These are phyloP conservation scores for Myopa tessellatipennis DNA, from an alignment of 2,888 invertebrate genomes.

Conservation along the genomic window DNA sequence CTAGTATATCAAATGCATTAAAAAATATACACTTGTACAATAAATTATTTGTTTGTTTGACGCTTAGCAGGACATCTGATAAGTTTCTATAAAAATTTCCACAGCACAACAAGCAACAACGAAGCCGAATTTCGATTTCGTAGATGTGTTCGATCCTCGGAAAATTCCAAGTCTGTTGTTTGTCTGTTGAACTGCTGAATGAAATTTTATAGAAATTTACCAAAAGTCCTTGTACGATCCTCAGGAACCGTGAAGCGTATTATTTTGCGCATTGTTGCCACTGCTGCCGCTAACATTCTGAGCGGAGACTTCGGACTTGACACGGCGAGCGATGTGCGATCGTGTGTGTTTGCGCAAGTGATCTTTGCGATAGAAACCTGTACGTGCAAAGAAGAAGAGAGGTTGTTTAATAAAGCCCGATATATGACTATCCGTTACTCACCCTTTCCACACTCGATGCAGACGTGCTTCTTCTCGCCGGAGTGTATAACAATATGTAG, in stretches of 20 bases:
- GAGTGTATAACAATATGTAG: conserved; percentile 91
- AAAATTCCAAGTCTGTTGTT: conserved; percentile 31
- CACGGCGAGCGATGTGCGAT: conserved; percentile 85
- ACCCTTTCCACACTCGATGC: conserved; percentile 89
- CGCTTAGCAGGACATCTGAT: conserved; percentile 66
- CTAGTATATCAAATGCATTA: conserved; percentile 13
- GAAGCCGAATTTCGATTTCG: no score
- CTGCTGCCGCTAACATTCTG: conserved; percentile 69
- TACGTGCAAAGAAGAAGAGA: not conserved
- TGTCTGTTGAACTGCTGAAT: conserved; percentile 38
- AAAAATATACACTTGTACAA: not conserved
- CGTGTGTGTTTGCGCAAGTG: conserved; percentile 87
- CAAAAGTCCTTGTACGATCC: conserved; percentile 70
- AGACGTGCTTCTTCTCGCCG: conserved; percentile 87
- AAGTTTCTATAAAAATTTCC: conserved; percentile 62
- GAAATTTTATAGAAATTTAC: conserved; percentile 67
- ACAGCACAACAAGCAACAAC: conserved; percentile 36
- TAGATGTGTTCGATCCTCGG: not conserved
- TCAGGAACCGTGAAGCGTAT: conserved; percentile 68
- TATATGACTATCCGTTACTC: conserved; percentile 34
- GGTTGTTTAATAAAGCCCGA: not conserved
- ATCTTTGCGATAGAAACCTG: conserved; percentile 87
- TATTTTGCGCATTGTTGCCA: conserved; percentile 66
- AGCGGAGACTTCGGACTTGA: conserved; percentile 85
- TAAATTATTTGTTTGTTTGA: conserved; percentile 41